These are phyloP conservation scores for Bathynomus jamesi DNA, from an alignment of 1,140 invertebrate species.

Conservation along the genomic window DNA sequence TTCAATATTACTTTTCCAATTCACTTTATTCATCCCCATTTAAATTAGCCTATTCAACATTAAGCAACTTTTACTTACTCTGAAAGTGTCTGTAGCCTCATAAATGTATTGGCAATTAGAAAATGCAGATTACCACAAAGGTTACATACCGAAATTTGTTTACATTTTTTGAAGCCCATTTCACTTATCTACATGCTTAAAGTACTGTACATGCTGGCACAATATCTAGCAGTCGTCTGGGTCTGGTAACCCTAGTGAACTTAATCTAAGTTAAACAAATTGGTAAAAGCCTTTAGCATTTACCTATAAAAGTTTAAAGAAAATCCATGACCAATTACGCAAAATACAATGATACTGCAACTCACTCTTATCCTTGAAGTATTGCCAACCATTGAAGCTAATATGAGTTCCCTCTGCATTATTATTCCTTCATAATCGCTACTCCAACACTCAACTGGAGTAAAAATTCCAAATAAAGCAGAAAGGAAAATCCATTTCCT, in stretches of 20 bases:
- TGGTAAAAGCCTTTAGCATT: neutral
- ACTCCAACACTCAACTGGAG: neutral
- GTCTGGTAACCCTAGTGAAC: neutral
- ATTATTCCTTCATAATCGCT: neutral
- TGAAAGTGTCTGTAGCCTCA: too few species aligned
- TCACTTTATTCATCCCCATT: too few species aligned
- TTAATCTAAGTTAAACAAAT: neutral
- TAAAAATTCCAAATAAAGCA: neutral
- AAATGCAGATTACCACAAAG: too few species aligned
- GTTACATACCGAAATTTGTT: too few species aligned
- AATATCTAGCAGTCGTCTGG: neutral
- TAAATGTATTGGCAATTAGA: too few species aligned
- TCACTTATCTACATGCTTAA: neutral
- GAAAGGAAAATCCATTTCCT: too few species aligned
- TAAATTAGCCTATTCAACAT: too few species aligned
- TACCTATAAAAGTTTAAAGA: neutral
- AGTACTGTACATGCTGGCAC: neutral
- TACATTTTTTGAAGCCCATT: too few species aligned
- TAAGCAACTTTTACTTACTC: too few species aligned
- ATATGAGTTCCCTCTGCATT: neutral
- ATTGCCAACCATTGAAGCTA: neutral
- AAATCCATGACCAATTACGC: neutral
- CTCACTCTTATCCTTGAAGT: neutral
- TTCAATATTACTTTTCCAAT: too few species aligned
- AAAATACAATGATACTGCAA: neutral